Base-by-base conservation (phyloP, 1,140 invertebrate genomes). In the Conus betulinus region DNA sequence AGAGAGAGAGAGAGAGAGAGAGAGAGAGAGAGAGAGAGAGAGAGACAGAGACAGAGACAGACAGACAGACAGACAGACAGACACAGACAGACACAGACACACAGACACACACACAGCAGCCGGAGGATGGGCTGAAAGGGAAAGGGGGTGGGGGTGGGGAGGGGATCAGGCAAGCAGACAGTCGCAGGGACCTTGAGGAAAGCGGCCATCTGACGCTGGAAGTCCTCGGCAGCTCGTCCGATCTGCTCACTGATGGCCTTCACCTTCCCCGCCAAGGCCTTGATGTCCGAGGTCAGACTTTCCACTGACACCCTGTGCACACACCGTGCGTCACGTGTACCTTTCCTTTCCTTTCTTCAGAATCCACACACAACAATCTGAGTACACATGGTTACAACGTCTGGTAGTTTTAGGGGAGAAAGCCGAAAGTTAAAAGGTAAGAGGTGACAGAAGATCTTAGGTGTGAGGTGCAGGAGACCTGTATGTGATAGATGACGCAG, bases 301-400 rank as follows among this genome's bases (percentile, higher is more conserved):
- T 95, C 94, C 8, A 95, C 74, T 0, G 94, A 94, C 5, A 92
- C 91, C 86, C 94, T 95, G 90, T 13, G 93, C 89, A 25, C 82
- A 83, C 53, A 71, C 4, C 20, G 20, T 7, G 39, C 6, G 10
- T 20, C 67, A 71, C 20, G 67, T 20, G 13, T 6, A 71, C 8
- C 57, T 60, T 60, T 11, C 15, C 57, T 15, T 60, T 39, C 39
- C 39, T 39, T 39, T 39, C 39, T 39, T 39, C 39, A 39, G 39
- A 39, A 39, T 39, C 39, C 39, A 39, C 39, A 39, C 39, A 39
- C 39, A 39, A 39, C 39, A 39, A 39, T 39, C 39, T 39, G 3
- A 39, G 39, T 39, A 39, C 39, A 39, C 39, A 39, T 39, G 39
- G 39, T 39, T 39, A 39, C 39, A 39, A 39, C 39, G 39, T 39